These are phyloP conservation scores for Eupithecia pulchellata DNA, from an alignment of 2,888 invertebrate species.

Conservation along the genomic window DNA sequence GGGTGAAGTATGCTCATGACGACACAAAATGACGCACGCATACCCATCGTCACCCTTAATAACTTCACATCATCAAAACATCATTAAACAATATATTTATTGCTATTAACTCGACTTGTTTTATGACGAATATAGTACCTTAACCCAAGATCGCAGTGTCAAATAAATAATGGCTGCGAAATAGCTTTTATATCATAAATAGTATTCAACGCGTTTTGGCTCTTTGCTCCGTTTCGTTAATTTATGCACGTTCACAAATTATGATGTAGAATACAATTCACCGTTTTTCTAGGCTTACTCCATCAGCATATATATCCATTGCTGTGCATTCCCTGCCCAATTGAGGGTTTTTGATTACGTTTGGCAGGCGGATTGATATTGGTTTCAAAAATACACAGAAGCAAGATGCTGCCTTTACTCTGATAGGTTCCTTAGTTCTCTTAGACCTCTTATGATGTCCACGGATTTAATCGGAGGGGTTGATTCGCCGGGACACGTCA, in stretches of 20 bases:
- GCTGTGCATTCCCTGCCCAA: too few relatives aligned
- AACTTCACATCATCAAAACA: background rate
- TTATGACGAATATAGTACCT: slow-evolving; percentile 1
- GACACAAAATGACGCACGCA: background rate
- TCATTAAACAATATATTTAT: background rate
- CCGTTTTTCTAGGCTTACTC: background rate
- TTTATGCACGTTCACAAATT: background rate
- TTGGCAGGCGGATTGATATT: too few relatives aligned
- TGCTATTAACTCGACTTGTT: background rate
- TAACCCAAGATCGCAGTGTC: background rate
- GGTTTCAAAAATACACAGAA: too few relatives aligned
- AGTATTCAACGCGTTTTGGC: background rate
- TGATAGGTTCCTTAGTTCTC: too few relatives aligned
- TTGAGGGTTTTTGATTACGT: too few relatives aligned
- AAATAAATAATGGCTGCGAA: background rate
- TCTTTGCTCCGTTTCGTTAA: background rate
- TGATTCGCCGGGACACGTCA: background rate
- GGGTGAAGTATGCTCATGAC: too few relatives aligned
- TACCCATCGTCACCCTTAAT: background rate
- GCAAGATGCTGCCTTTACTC: too few relatives aligned
- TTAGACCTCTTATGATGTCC: too few relatives aligned
- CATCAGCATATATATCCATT: background rate
- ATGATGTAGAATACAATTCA: background rate
- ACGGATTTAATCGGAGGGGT: background rate
- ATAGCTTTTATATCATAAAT: background rate